Base-by-base conservation (phyloP, 2,888 invertebrate genomes). In the Galerucella pusilla region DNA sequence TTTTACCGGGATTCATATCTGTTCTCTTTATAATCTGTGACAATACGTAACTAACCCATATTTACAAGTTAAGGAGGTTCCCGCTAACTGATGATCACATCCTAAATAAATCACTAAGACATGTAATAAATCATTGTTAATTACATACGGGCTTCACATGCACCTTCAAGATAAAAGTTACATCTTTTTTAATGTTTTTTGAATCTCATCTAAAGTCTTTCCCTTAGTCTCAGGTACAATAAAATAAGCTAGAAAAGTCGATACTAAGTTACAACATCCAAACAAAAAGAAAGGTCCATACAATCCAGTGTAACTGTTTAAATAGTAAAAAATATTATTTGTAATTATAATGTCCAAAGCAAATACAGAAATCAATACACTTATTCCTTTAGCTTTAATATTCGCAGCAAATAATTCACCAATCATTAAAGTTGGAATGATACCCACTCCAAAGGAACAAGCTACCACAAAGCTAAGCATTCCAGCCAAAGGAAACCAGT, bases 321-420 rank as follows among this genome's bases (percentile, higher is more conserved):
- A 73, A 0, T 81, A 57, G 71, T 85, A 84, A 79, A 86, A 86
- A 10, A 85, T 59, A 79, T 85, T 84, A 6, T 84, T 83, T 5
- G 81, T 68, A 7, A 76, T 59, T 20, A 80, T 77, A 16, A 84
- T 78, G 25, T 79, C 74, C 5, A 82, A 12, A 5, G 81, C 83
- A 68, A 83, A 77, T 20, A 20, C 20, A 20, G 20, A 20, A 20
- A 20, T 20, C 20, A 20, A 20, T 20, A 20, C 20, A 20, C 20
- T 20, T 20, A 20, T 20, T 20, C 81, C 86, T 80, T 85, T 84
- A 6, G 78, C 77, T 79, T 85, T 85, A 60, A 86, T 82, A 73
- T 83, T 85, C 9, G 84, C 79, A 7, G 85, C 83, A 72, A 85
- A 86, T 25, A 86, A 65, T 75, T 85, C 85, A 4, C 84, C 82